These are phyloP conservation scores for Sebastes glaucus DNA, from an alignment of 2,797 vertebrate genomes.

Conservation along the genomic window DNA sequence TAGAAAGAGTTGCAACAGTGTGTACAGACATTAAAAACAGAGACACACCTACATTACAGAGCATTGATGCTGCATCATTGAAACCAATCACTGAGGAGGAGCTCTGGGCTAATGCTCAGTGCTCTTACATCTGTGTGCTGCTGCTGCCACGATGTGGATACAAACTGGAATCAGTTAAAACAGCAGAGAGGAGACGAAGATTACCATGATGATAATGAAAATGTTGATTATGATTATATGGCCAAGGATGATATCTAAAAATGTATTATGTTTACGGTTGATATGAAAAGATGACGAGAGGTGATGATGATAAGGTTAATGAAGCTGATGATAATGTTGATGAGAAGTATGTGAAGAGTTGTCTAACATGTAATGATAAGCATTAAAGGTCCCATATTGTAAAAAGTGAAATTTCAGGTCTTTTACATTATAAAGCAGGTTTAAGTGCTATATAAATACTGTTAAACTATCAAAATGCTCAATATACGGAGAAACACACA, in stretches of 20 bases:
- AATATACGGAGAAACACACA: too few relatives aligned
- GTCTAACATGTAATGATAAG: neutral
- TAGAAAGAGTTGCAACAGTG: neutral
- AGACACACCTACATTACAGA: neutral
- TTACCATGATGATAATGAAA: neutral
- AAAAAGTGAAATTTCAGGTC: too few relatives aligned
- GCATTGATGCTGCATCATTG: neutral
- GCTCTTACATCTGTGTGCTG: neutral
- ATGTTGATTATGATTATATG: neutral
- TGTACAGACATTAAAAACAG: neutral
- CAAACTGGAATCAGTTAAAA: neutral
- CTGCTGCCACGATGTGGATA: neutral
- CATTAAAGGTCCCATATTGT: neutral
- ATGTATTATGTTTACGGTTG: neutral
- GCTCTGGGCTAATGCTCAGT: neutral
- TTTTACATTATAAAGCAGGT: too few relatives aligned
- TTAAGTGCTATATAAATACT: too few relatives aligned
- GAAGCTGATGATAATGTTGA: neutral
- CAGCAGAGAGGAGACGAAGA: neutral
- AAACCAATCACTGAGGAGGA: neutral
- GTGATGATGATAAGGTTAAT: neutral
- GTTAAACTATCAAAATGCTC: too few relatives aligned
- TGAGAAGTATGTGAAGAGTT: neutral
- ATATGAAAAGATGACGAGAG: too few relatives aligned
- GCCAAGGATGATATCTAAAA: too few relatives aligned